Conservation (phyloP, 2,888 invertebrate genomes). For the Portevinia maculata region DNA sequence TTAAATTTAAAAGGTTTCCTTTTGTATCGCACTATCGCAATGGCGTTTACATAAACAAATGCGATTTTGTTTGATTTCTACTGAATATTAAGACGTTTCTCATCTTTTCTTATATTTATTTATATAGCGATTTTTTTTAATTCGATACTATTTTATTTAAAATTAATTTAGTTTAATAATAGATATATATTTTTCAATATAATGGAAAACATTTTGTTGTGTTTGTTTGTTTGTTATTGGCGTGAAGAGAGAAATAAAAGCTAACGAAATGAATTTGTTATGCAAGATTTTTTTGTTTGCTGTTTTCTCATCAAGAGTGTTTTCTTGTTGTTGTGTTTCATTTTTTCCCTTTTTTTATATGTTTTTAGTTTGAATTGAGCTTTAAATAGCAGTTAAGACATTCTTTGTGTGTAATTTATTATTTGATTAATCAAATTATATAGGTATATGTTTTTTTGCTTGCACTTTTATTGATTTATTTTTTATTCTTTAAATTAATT, state of each 20-base stretch:
- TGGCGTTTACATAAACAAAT: slow-evolving; percentile 62
- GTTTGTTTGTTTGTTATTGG: slow-evolving; percentile 42
- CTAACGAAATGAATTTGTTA: slow-evolving; percentile 82
- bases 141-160: slow-evolving; percentile 65
- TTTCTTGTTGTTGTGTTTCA: slow-evolving; percentile 53
- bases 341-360: slow-evolving; percentile 56
- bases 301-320: slow-evolving; percentile 67
- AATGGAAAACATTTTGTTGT: slow-evolving; percentile 61
- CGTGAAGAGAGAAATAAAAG: slow-evolving; percentile 75
- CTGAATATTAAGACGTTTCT: slow-evolving; percentile 65
- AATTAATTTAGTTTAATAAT: slow-evolving; percentile 51
- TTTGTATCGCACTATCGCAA: slow-evolving; percentile 45
- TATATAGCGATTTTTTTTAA: slow-evolving; percentile 49
- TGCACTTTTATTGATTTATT: slow-evolving; percentile 58
- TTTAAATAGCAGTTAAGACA: slow-evolving; percentile 60
- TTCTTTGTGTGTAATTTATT: slow-evolving; percentile 41
- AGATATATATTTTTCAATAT: slow-evolving; percentile 48
- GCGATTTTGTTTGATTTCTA: slow-evolving; percentile 47
- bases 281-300: slow-evolving; percentile 81
- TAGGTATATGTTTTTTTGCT: slow-evolving; percentile 38
- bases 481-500: slow-evolving; percentile 16
- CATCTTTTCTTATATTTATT: slow-evolving; percentile 46
- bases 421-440: background rate
- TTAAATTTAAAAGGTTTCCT: slow-evolving; percentile 35
- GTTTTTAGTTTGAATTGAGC: slow-evolving; percentile 66